A percentile compares a stretch with the other conserved stretches of the same genome.
Evolutionary conservation across 2,888 invertebrate genomes (phyloP).

Genomic region (Crioceris asparagi): DNA sequence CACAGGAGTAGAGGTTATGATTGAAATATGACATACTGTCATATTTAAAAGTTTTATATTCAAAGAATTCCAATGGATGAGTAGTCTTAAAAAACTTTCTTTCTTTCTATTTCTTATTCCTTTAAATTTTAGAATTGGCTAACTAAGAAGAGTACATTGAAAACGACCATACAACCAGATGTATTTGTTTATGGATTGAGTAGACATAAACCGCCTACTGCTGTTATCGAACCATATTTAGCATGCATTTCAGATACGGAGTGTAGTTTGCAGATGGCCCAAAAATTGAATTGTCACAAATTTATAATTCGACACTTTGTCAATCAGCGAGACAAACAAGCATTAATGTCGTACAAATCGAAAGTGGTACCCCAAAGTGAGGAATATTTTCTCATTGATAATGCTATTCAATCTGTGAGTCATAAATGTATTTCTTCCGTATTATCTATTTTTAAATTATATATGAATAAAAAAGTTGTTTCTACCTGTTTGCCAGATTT

Average conservation of each 20-base stretch:
- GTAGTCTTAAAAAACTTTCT: too few species aligned
- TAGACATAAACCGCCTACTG: conserved; percentile 32
- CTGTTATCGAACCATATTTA: conserved; percentile 37
- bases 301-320: conserved; percentile 52
- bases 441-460: too few species aligned
- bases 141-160: conserved; percentile 34
- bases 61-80: too few species aligned
- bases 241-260: conserved; percentile 36
- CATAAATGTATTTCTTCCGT: too few species aligned
- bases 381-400: conserved; percentile 64
- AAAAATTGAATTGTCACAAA: conserved; percentile 52
- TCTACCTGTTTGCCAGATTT: too few species aligned
- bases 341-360: conserved; percentile 52
- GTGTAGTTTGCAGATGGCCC: conserved; percentile 49
- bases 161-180: conserved; percentile 28
- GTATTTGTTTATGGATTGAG: conserved; percentile 29
- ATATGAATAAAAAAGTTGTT: too few species aligned
- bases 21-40: too few species aligned
- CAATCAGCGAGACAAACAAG: conserved; percentile 50
- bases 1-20: too few species aligned
- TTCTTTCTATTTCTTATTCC: neutral
- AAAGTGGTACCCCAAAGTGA: conserved; percentile 53
- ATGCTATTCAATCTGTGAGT: conserved; percentile 42
- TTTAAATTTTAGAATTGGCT: conserved; percentile 42
- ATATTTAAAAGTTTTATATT: too few species aligned